Percentiles rank a stretch among this genome's conserved stretches.
Conservation (phyloP, 2,113 vertebrate species). For the Propithecus coquereli region DNA sequence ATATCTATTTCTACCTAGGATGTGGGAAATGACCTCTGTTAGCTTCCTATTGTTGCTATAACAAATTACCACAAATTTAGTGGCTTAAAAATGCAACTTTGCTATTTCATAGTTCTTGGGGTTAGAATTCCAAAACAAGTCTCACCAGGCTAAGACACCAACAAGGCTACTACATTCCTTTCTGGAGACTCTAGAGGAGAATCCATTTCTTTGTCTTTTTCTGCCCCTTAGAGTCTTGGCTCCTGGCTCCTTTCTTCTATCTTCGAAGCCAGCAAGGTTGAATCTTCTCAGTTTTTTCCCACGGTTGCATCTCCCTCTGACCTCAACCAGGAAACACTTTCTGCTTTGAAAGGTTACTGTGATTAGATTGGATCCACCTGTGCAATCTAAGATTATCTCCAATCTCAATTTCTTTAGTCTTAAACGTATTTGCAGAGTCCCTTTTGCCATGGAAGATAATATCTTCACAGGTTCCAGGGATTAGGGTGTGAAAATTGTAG, state of each 20-base stretch:
- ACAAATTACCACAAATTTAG: neutral
- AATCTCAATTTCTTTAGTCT: neutral
- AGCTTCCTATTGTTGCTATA: neutral
- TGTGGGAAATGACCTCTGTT: neutral
- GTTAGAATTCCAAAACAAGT: neutral
- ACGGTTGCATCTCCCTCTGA: neutral
- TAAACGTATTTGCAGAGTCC: neutral
- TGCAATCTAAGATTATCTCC: no score
- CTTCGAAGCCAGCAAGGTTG: neutral
- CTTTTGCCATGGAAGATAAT: neutral
- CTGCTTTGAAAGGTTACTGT: neutral
- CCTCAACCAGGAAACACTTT: neutral
- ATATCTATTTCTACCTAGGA: neutral
- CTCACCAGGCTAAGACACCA: neutral
- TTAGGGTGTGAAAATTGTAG: no score
- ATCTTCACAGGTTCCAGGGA: neutral
- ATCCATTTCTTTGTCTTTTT: neutral
- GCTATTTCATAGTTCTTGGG: neutral
- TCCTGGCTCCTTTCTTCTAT: neutral
- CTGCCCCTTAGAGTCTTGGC: no score
- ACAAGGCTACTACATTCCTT: neutral
- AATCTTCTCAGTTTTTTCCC: neutral
- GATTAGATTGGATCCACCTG: neutral
- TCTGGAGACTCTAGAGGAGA: neutral
- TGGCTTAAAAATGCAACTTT: neutral